These are phyloP conservation scores for Oncorhynchus gorbuscha DNA, from an alignment of 2,113 vertebrate genomes.

Conservation along the genomic window DNA sequence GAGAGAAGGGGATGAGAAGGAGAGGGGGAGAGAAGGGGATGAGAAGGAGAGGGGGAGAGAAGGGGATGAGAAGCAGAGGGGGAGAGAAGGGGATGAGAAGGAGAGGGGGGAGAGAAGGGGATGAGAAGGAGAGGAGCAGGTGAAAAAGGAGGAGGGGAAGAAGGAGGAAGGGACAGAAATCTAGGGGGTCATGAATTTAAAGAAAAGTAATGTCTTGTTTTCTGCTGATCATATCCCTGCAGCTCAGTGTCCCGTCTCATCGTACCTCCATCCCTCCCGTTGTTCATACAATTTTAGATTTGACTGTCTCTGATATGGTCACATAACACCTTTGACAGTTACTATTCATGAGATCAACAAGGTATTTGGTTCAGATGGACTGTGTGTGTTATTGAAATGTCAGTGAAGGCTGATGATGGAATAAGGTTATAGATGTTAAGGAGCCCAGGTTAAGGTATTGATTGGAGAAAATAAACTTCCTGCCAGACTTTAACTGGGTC, in stretches of 20 bases:
- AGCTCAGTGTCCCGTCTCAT: neutral
- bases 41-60: no score
- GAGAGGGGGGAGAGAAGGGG: no score
- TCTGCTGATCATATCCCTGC: neutral
- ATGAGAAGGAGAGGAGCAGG: no score
- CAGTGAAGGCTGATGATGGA: neutral
- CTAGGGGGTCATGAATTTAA: neutral
- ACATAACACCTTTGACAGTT: neutral
- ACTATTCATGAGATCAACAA: neutral
- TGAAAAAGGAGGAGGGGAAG: neutral
- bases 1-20: no score
- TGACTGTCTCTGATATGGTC: neutral
- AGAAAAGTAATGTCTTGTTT: neutral
- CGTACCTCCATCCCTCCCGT: neutral
- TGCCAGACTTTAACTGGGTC: neutral
- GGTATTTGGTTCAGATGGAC: neutral
- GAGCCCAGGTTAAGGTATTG: neutral
- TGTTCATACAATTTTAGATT: neutral
- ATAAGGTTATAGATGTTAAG: neutral
- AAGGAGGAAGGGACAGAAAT: neutral
- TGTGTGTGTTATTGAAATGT: neutral
- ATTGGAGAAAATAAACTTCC: neutral
- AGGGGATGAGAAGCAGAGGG: no score
- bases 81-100: no score
- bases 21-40: no score